phyloP scores from a whole-genome alignment of 2,797 vertebrate genomes.

The Silurus lanzhouensis region DNA sequence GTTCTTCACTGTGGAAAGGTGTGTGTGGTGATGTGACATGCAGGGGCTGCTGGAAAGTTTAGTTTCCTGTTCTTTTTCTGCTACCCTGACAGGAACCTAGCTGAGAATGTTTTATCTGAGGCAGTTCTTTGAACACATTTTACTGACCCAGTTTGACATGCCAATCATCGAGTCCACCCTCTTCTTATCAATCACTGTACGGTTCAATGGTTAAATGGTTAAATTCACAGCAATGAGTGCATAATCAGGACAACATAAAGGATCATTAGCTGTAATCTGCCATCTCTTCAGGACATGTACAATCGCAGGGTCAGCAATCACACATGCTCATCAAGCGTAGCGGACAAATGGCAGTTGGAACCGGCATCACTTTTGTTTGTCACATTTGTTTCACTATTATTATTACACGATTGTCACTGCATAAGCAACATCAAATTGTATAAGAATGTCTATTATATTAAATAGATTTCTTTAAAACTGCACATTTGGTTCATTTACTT shows the following conservation, averaged over 20 bases:
- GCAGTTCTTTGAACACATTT: background rate
- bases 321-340: background rate
- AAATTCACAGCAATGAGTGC: background rate
- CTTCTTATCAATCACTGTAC: background rate
- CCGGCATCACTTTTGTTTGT: background rate
- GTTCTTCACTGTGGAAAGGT: background rate
- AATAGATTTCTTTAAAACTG: background rate
- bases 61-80: too few relatives aligned
- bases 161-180: constrained; percentile 3
- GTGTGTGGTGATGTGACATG: too few relatives aligned
- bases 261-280: constrained; percentile 26
- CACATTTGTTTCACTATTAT: too few relatives aligned
- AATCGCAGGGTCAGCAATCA: background rate
- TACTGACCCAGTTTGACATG: background rate
- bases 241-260: constrained; percentile 21
- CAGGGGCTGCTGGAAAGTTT: too few relatives aligned
- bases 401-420: too few relatives aligned
- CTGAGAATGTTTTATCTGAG: background rate
- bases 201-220: background rate
- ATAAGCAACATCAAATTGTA: background rate
- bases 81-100: background rate
- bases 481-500: background rate
- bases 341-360: background rate
- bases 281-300: constrained; percentile 20
- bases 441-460: background rate